Percentiles rank a stretch among this genome's conserved stretches.
These are phyloP conservation scores for Zosterops borbonicus DNA, from an alignment of 2,113 vertebrate genomes.

Conservation along the genomic window DNA sequence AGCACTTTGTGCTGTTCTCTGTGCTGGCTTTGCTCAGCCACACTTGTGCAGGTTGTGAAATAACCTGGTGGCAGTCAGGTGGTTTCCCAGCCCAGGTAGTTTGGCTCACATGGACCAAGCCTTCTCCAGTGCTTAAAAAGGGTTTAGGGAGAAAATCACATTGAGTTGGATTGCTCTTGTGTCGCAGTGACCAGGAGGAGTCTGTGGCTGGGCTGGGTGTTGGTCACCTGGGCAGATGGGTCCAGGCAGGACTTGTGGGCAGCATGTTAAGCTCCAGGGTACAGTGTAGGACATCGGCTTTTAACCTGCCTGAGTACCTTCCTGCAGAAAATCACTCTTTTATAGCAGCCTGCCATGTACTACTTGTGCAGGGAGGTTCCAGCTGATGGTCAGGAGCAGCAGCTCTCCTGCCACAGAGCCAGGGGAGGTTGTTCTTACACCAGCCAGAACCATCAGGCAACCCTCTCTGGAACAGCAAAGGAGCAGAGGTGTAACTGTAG, in stretches of 20 bases:
- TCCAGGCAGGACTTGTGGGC: neutral
- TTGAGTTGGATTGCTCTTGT: neutral
- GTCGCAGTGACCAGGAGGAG: neutral
- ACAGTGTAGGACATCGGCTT: neutral
- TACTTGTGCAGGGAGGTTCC: neutral
- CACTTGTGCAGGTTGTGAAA: neutral
- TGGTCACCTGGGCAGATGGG: neutral
- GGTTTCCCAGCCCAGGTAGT: neutral
- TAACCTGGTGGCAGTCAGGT: fast-evolving
- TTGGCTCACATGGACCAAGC: neutral
- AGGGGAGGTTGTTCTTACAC: neutral
- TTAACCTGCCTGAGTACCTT: neutral
- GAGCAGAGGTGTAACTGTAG: neutral
- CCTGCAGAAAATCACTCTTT: neutral
- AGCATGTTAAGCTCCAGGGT: neutral
- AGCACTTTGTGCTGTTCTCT: neutral
- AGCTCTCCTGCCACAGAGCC: neutral
- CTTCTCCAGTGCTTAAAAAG: neutral
- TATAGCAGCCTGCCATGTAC: neutral
- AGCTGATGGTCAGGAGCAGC: fast-evolving
- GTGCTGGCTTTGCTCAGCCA: neutral
- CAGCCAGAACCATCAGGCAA: neutral
- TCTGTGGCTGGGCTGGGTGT: neutral
- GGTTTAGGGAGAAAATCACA: neutral
- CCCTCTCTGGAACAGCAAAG: neutral